A percentile compares a stretch with the other conserved stretches of the same genome.
These are phyloP conservation scores for Tor tambroides DNA, from an alignment of 2,113 vertebrate genomes.

Conservation along the genomic window DNA sequence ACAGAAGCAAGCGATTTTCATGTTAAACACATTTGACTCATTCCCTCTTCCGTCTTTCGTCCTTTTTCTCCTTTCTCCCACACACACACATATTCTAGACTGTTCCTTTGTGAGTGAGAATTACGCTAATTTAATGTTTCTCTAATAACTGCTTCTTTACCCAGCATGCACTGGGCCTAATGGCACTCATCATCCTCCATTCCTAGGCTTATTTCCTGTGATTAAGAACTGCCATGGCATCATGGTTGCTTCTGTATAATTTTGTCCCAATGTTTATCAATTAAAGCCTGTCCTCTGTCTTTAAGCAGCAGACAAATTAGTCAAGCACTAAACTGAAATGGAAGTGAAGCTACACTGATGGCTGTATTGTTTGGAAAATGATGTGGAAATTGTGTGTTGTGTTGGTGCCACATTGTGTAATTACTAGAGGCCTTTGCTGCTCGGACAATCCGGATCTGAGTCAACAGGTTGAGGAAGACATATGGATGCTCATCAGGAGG, in stretches of 20 bases:
- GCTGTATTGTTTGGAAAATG: constrained; percentile 36
- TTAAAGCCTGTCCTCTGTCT: constrained; percentile 52
- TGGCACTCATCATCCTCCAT: constrained; percentile 49
- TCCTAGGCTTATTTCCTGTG: constrained; percentile 57
- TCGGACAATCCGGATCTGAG: constrained; percentile 26
- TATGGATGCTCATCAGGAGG: constrained; percentile 1
- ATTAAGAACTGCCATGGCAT: constrained; percentile 52
- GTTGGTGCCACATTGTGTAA: constrained; percentile 36
- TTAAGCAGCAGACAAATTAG: constrained; percentile 49
- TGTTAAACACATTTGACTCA: constrained; percentile 9
- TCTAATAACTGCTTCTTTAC: constrained; percentile 54
- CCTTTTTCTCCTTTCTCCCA: constrained; percentile 9
- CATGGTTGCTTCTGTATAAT: constrained; percentile 47
- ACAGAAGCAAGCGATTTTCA: background rate
- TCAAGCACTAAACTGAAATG: constrained; percentile 34
- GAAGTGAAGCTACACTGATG: constrained; percentile 45
- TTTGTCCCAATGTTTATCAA: constrained; percentile 43
- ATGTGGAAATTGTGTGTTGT: constrained; percentile 38
- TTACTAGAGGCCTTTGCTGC: constrained; percentile 10
- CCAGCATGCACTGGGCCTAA: constrained; percentile 54
- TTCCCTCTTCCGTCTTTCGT: background rate
- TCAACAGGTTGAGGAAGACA: constrained; percentile 19
- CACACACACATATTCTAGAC: background rate
- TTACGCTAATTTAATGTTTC: constrained; percentile 57
- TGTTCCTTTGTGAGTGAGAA: constrained; percentile 49